Evolutionary conservation across 2,797 vertebrate genomes (phyloP).

Genomic region (Etheostoma nigrum): DNA sequence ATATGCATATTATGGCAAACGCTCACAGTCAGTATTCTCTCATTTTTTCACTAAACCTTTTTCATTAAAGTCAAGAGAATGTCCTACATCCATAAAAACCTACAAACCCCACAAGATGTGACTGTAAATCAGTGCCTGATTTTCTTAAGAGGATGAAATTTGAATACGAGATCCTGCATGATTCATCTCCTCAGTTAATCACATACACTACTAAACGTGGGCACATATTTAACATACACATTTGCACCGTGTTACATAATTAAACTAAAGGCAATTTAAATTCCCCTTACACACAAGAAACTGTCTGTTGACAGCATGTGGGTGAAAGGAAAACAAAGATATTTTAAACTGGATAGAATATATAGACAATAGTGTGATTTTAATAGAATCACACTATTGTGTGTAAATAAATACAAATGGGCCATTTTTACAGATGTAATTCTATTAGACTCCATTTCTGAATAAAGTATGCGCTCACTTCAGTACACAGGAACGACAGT

Average conservation of each 20-base stretch:
- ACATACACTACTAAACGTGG: neutral
- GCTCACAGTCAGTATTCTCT: neutral
- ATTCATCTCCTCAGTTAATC: constrained; percentile 30
- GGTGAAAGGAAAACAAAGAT: neutral
- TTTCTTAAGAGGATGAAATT: constrained; percentile 23
- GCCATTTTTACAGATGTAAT: neutral
- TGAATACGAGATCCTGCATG: constrained; percentile 23
- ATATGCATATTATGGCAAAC: neutral
- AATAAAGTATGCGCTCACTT: constrained; percentile 12
- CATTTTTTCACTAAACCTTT: neutral
- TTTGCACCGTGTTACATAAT: neutral
- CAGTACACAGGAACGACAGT: constrained; percentile 8
- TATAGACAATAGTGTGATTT: neutral
- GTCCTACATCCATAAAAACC: no score
- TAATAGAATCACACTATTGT: neutral
- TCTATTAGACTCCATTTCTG: neutral
- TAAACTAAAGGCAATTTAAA: neutral
- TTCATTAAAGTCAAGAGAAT: neutral
- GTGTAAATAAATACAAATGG: neutral
- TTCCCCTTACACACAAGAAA: neutral
- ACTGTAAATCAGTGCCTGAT: constrained; percentile 23
- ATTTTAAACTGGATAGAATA: neutral
- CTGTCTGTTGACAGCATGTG: neutral
- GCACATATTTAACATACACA: neutral
- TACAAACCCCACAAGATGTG: neutral